Evolutionary conservation across 1,140 invertebrate species (phyloP), one percentile per base, ranked within the genome.

Genomic region (Calephelis nemesis): DNA sequence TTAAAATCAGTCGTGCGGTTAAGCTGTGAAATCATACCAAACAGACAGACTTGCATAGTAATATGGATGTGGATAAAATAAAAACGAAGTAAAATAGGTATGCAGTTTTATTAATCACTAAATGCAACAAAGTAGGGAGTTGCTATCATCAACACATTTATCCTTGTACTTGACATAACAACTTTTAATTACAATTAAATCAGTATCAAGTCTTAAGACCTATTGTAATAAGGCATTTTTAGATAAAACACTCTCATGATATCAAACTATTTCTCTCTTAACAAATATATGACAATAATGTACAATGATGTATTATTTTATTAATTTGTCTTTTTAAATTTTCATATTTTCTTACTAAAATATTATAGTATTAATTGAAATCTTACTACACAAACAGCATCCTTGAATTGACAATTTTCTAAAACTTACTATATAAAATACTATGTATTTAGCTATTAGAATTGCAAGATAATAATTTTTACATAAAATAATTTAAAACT

Each of bases 71-170:
- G 30, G 30, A 70, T 49, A 15, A 75, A 85, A 85, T 82, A 77
- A 84, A 88, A 83, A 45, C 62, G 8, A 60, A 67, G 72, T 78
- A 77, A 89, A 91, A 88, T 87, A 88, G 85, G 86, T 90, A 91
- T 91, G 88, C 88, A 90, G 88, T 87, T 91, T 90, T 88, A 88
- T 89, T 91, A 84, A 83, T 88, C 84, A 88, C 88, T 91, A 91
- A 91, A 91, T 91, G 88, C 88, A 91, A 91, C 88, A 90, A 90
- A 91, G 88, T 85, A 90, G 80, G 74, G 77, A 83, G 84, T 88
- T 88, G 87, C 78, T 85, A 85, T 78, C 75, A 85, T 83, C 80
- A 80, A 78, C 80, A 75, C 83, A 77, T 79, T 80, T 70, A 63
- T 69, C 71, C 72, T 75, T 74, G 76, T 80, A 75, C 85, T 77